A percentile compares a stretch with the other conserved stretches of the same genome.
phyloP scores from a whole-genome alignment of 2,113 vertebrate species.

The Rhipidura dahli region DNA sequence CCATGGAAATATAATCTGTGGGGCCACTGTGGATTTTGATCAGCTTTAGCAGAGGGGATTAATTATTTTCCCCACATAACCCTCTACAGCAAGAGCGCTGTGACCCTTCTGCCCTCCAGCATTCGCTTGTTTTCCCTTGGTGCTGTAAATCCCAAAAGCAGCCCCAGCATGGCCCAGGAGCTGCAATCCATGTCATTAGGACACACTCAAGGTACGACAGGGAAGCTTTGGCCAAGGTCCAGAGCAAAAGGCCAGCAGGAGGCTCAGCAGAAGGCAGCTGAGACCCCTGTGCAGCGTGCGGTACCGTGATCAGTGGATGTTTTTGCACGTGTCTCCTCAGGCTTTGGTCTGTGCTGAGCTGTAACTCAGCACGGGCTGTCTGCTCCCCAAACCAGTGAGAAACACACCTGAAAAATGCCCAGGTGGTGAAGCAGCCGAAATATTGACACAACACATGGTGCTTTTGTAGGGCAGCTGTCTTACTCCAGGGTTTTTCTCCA shows the following conservation, averaged over 20 bases:
- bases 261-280: background rate
- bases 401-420: background rate
- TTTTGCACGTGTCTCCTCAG: background rate
- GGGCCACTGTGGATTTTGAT: background rate
- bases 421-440: background rate
- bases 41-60: background rate
- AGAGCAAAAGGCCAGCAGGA: background rate
- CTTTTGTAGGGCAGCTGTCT: conserved; percentile 25
- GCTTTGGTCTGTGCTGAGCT: background rate
- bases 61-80: background rate
- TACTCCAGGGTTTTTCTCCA: background rate
- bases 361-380: background rate
- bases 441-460: conserved; percentile 19
- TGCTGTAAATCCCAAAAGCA: background rate
- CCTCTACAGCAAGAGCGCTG: background rate
- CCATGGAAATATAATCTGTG: background rate
- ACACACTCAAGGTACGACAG: conserved; percentile 66
- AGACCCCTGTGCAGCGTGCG: background rate
- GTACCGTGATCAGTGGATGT: background rate
- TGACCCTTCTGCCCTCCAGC: background rate
- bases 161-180: background rate
- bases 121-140: background rate
- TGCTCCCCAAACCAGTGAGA: background rate
- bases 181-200: background rate
- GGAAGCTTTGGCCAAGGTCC: background rate